Percentiles rank a stretch among this genome's conserved stretches.
Conservation (phyloP, 2,888 invertebrate genomes). For the Thymelicus sylvestris region DNA sequence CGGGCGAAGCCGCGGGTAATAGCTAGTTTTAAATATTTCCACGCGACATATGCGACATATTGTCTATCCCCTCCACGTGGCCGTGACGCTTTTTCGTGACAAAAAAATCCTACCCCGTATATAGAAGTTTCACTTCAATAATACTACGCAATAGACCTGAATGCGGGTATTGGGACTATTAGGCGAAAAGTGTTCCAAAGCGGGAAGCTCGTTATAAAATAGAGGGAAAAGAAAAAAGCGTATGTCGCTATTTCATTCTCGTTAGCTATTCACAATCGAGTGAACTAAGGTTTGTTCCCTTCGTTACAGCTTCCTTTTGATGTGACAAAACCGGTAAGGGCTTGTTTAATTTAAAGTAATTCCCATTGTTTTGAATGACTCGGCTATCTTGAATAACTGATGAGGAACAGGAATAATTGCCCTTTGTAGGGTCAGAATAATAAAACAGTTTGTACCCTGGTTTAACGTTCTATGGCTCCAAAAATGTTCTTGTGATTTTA, state of each 20-base stretch:
- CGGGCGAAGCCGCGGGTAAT: too few species aligned
- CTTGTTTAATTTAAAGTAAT: not conserved
- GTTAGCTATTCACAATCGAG: not conserved
- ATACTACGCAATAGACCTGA: too few species aligned
- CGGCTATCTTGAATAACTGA: not conserved
- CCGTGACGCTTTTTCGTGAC: too few species aligned
- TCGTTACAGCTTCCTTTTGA: not conserved
- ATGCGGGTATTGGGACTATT: too few species aligned
- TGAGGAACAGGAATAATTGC: conserved; percentile 6
- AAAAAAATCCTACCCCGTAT: too few species aligned
- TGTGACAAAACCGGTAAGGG: not conserved
- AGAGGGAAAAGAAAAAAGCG: too few species aligned
- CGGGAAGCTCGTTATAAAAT: too few species aligned
- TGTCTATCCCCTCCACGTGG: too few species aligned
- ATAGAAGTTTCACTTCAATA: too few species aligned
- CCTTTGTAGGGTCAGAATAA: conserved; percentile 3
- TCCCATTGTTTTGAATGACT: not conserved
- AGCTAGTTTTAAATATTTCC: too few species aligned
- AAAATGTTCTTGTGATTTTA: not conserved
- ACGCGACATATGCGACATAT: too few species aligned
- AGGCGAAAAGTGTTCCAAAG: too few species aligned
- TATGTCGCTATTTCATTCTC: not conserved
- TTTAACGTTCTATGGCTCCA: not conserved
- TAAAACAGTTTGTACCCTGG: not conserved
- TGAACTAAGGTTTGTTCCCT: not conserved